Evolutionary conservation across 2,888 invertebrate species (phyloP).

Genomic region (Galerucella nymphaeae): DNA sequence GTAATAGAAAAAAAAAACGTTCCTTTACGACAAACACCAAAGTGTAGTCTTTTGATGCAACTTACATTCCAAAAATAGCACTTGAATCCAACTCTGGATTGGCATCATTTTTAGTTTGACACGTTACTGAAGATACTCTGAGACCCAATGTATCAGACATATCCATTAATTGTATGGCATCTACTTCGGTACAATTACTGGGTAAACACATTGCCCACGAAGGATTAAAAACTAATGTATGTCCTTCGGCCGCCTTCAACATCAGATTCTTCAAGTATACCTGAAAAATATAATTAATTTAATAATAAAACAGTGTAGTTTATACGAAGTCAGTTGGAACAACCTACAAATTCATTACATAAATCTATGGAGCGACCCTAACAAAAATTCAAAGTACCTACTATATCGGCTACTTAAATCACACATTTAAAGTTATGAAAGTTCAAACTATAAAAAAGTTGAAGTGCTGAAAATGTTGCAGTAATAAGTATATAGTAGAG

Average conservation of each 20-base stretch:
- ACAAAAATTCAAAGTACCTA: too few species aligned
- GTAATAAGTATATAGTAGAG: too few species aligned
- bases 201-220: constrained; percentile 47
- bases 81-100: constrained; percentile 32
- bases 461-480: too few species aligned
- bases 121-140: constrained; percentile 24
- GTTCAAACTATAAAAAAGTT: too few species aligned
- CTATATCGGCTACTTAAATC: too few species aligned
- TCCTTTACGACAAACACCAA: too few species aligned
- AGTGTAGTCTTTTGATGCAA: not conserved
- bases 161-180: constrained; percentile 62
- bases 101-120: constrained; percentile 46
- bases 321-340: too few species aligned
- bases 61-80: constrained; percentile 49
- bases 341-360: too few species aligned
- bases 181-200: constrained; percentile 54
- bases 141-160: constrained; percentile 9
- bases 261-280: constrained; percentile 6
- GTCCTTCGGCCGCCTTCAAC: constrained; percentile 6
- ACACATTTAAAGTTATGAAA: too few species aligned
- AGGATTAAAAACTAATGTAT: constrained; percentile 15
- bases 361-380: too few species aligned
- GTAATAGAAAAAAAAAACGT: too few species aligned
- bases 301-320: not conserved
- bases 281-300: not conserved